A percentile compares a stretch with the other conserved stretches of the same genome.
phyloP scores from a whole-genome alignment of 2,113 vertebrate genomes.

The Pachyramphus minor region DNA sequence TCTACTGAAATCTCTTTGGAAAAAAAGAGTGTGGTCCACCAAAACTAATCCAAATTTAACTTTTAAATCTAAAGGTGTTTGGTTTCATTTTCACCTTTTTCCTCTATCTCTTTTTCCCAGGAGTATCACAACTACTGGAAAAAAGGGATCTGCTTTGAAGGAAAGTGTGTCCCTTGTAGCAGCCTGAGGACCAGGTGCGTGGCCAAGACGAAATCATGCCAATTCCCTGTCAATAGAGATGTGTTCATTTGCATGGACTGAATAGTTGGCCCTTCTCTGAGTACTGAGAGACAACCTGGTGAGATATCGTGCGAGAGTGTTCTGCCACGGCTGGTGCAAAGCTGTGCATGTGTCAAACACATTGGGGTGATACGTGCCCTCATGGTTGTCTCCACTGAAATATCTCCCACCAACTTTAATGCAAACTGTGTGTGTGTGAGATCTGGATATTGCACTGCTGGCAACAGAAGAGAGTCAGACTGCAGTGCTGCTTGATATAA shows the following conservation, averaged over 20 bases:
- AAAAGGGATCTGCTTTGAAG: not conserved
- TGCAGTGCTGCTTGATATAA: not conserved
- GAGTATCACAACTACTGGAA: not conserved
- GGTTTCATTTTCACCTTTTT: not conserved
- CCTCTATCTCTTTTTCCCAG: not conserved
- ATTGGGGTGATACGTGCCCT: not conserved
- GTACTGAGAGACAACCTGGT: not conserved
- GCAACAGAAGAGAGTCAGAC: not conserved
- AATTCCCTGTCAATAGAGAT: not conserved
- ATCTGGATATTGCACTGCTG: not conserved
- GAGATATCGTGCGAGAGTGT: not conserved
- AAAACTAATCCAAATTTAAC: not conserved
- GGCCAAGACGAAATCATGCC: not conserved
- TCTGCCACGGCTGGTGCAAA: not conserved
- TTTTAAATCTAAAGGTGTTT: not conserved
- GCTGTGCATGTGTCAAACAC: not conserved
- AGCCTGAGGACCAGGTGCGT: not conserved
- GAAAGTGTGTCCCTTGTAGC: not conserved
- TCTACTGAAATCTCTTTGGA: not conserved
- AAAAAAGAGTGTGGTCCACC: not conserved
- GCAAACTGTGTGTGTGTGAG: not conserved
- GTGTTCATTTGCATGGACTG: not conserved
- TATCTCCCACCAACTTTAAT: not conserved
- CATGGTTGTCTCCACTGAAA: not conserved
- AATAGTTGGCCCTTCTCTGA: not conserved